A percentile compares a stretch with the other conserved stretches of the same genome.
These are phyloP conservation scores for Poliocrania exsul DNA, from an alignment of 2,797 vertebrate genomes.

Conservation along the genomic window DNA sequence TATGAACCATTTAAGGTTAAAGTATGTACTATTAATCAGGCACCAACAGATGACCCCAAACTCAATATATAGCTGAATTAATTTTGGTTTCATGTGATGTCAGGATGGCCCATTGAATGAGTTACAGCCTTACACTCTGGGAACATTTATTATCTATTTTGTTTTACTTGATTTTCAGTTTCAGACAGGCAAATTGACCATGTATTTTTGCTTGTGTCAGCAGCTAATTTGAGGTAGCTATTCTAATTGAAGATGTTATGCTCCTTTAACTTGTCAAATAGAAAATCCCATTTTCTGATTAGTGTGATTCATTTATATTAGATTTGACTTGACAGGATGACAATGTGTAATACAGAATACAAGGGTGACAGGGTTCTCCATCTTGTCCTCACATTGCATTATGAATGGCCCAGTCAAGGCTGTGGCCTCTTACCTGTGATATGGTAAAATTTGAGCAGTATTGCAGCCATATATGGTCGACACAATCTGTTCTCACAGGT, in stretches of 20 bases:
- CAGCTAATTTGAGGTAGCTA: constrained; percentile 75
- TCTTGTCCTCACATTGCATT: constrained; percentile 74
- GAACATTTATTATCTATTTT: constrained; percentile 61
- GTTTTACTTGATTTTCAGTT: constrained; percentile 68
- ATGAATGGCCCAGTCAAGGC: constrained; percentile 74
- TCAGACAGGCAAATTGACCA: constrained; percentile 67
- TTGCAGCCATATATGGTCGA: neutral
- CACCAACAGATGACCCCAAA: neutral
- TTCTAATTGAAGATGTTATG: constrained; percentile 76
- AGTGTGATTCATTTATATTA: constrained; percentile 78
- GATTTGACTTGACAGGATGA: constrained; percentile 75
- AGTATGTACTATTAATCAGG: neutral
- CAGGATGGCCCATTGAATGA: constrained; percentile 43
- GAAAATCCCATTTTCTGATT: constrained; percentile 77
- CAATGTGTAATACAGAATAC: constrained; percentile 65
- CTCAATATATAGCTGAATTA: constrained; percentile 28
- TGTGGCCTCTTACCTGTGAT: constrained; percentile 65
- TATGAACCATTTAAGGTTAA: constrained; percentile 40
- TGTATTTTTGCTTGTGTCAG: constrained; percentile 68
- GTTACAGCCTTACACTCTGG: constrained; percentile 43
- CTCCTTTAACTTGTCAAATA: constrained; percentile 76
- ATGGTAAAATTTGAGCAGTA: constrained; percentile 58
- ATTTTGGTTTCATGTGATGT: constrained; percentile 54
- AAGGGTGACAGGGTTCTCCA: constrained; percentile 72
- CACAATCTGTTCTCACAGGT: constrained; percentile 9